Evolutionary conservation across 35 echinoderm and acorn worm genomes (phyloP).

Genomic region (Lytechinus pictus): DNA sequence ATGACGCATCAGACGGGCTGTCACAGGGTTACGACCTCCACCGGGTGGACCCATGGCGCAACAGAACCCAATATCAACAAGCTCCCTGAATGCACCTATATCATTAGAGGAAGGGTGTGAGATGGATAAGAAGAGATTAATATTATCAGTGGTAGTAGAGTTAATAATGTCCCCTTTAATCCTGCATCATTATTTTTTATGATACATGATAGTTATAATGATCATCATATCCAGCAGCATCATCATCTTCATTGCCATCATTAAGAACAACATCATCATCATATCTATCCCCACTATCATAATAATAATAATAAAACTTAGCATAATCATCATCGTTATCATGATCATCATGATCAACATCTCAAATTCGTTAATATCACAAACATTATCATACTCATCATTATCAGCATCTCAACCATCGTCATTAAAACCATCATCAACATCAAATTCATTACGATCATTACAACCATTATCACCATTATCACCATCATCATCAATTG

Average conservation of each 20-base stretch:
- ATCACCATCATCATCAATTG: conserved; percentile 27
- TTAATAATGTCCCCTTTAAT: too few relatives aligned
- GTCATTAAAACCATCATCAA: neutral
- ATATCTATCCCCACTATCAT: neutral
- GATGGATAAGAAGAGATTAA: neutral
- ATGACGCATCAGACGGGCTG: conserved; percentile 83
- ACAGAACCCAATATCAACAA: conserved; percentile 95
- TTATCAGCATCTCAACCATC: neutral
- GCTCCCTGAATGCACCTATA: conserved; percentile 92
- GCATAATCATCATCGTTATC: neutral
- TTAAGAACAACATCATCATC: neutral
- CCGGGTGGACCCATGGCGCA: conserved; percentile 99
- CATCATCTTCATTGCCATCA: neutral
- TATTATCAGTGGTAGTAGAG: neutral
- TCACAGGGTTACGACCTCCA: conserved; percentile 97
- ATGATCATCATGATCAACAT: neutral
- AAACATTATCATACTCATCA: neutral
- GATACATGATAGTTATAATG: neutral
- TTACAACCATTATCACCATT: neutral
- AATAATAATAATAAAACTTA: neutral
- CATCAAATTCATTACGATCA: neutral
- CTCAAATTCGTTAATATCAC: too few relatives aligned
- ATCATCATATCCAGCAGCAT: neutral
- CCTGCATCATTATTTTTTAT: neutral
- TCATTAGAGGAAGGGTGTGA: neutral